phyloP scores from a whole-genome alignment of 30 jellyfish, hydroid and myxozoan genomes.

The Aurelia sp. region DNA sequence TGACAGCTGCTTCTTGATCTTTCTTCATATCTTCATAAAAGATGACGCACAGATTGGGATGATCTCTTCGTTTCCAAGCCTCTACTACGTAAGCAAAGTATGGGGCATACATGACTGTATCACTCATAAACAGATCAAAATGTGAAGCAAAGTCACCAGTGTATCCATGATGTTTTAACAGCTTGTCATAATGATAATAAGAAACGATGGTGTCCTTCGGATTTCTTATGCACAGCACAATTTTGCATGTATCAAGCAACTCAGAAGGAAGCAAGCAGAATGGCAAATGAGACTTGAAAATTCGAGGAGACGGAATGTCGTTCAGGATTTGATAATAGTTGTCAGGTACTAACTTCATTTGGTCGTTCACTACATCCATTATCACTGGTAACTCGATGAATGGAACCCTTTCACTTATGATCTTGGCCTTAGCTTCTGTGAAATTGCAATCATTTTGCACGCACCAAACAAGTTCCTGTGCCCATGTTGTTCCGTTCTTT shows the following conservation, averaged over 20 bases:
- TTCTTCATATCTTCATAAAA: constrained; percentile 38
- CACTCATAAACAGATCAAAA: constrained; percentile 13
- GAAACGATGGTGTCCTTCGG: constrained; percentile 52
- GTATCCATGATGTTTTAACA: constrained; percentile 4
- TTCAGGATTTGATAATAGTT: not conserved
- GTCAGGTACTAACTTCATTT: not conserved
- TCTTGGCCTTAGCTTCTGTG: no score
- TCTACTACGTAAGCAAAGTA: constrained; percentile 2
- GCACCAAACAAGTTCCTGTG: constrained; percentile 30
- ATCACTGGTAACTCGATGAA: not conserved
- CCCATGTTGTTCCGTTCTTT: constrained; percentile 63
- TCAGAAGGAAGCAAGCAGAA: constrained; percentile 11
- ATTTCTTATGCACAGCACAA: constrained; percentile 22
- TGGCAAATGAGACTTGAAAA: constrained; percentile 5
- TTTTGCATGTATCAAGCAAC: constrained; percentile 9
- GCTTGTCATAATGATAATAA: constrained; percentile 22
- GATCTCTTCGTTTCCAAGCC: constrained; percentile 8
- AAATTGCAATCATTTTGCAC: constrained; percentile 3
- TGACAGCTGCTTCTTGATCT: not conserved
- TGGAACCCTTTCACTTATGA: not conserved
- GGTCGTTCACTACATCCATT: not conserved
- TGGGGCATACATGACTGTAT: constrained; percentile 1
- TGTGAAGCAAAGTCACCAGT: constrained; percentile 24
- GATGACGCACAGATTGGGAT: constrained; percentile 10
- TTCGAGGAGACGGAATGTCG: constrained; percentile 2